A percentile compares a stretch with the other conserved stretches of the same genome.
Evolutionary conservation across 2,888 invertebrate species (phyloP).

Genomic region (Hoplodrina blanda): DNA sequence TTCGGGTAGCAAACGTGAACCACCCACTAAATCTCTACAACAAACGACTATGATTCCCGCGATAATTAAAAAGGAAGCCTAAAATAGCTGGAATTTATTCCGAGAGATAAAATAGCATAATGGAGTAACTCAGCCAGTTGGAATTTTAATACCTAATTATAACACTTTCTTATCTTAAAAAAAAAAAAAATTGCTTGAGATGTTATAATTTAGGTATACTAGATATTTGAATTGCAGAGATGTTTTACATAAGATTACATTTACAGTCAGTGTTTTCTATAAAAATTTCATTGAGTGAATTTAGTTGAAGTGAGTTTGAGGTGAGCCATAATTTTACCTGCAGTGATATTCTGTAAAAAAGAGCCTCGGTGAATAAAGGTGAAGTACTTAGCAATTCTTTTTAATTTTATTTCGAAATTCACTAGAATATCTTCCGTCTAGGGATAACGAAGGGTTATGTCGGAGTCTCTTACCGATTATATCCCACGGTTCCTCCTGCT

Average conservation of each 20-base stretch:
- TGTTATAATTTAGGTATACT: neutral
- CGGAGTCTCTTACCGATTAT: too few species aligned
- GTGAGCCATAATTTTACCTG: too few species aligned
- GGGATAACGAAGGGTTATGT: too few species aligned
- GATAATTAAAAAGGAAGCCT: slow-evolving; percentile 43
- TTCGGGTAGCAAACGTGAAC: neutral
- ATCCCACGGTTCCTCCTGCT: too few species aligned
- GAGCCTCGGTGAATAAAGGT: too few species aligned
- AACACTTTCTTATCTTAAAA: slow-evolving; percentile 18
- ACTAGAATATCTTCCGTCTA: too few species aligned
- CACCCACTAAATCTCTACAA: slow-evolving; percentile 25
- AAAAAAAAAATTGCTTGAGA: slow-evolving; percentile 13
- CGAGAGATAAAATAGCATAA: slow-evolving; percentile 49
- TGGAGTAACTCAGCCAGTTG: slow-evolving; percentile 36
- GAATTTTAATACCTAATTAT: slow-evolving; percentile 57
- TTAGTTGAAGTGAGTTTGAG: neutral
- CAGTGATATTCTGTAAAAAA: too few species aligned
- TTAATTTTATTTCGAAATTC: too few species aligned
- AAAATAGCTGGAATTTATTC: slow-evolving; percentile 48
- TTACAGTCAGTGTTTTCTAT: neutral
- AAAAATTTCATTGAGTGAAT: neutral
- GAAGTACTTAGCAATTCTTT: too few species aligned
- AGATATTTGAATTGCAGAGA: neutral
- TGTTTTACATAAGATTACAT: too few species aligned
- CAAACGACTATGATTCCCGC: slow-evolving; percentile 11